Percentiles rank a stretch among this genome's conserved stretches.
phyloP scores from a whole-genome alignment of 2,888 invertebrate species.

The Andrena dorsata region DNA sequence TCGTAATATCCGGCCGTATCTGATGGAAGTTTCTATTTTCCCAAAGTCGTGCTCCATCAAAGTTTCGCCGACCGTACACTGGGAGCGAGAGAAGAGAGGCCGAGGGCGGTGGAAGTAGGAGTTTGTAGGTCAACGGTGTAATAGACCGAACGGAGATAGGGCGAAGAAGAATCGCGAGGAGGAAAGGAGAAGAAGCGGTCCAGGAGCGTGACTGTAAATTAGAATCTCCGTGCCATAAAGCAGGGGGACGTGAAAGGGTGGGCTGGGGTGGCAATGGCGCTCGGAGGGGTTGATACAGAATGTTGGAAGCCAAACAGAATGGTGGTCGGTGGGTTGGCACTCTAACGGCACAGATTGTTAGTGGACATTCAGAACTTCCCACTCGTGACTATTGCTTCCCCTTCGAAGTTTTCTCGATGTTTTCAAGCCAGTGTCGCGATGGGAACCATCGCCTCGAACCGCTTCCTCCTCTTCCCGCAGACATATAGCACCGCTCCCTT shows the following conservation, averaged over 20 bases:
- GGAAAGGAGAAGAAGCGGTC: constrained; percentile 33
- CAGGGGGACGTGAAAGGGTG: constrained; percentile 35
- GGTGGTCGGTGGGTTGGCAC: constrained; percentile 18
- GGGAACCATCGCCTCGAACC: constrained; percentile 46
- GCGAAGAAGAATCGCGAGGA: constrained; percentile 6
- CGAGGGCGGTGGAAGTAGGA: background rate
- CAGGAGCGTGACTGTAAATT: constrained; percentile 67
- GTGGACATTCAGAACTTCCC: constrained; percentile 82
- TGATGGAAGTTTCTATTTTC: constrained; percentile 72
- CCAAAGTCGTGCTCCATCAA: constrained; percentile 68
- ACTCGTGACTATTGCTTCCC: constrained; percentile 77
- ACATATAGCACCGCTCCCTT: constrained; percentile 15
- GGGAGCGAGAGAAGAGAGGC: constrained; percentile 20
- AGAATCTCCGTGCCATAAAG: constrained; percentile 58
- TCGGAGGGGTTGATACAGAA: constrained; percentile 28
- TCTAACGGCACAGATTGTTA: constrained; percentile 69
- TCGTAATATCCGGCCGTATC: constrained; percentile 69
- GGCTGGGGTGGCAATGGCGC: constrained; percentile 37
- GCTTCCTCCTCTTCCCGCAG: constrained; percentile 27
- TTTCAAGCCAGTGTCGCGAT: constrained; percentile 67
- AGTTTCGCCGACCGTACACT: constrained; percentile 61
- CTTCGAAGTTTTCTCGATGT: constrained; percentile 78
- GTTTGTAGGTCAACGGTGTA: constrained; percentile 47
- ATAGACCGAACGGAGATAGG: constrained; percentile 15
- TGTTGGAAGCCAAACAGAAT: constrained; percentile 10